Evolutionary conservation across 2,797 vertebrate genomes (phyloP).

Genomic region (Onychomys leucogaster): DNA sequence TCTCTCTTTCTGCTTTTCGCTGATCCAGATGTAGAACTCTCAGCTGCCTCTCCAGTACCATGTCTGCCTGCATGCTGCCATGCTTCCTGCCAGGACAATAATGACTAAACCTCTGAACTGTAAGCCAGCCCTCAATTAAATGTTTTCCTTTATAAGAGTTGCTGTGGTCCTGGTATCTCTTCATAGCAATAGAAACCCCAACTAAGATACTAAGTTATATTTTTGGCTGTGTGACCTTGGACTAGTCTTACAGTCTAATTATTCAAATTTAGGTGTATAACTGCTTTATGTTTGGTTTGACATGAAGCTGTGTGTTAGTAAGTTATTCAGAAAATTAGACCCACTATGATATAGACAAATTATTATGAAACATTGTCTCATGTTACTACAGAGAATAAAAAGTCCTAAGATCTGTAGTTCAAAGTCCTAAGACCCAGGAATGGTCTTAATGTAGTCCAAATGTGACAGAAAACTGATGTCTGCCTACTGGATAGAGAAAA

Average conservation of each 20-base stretch:
- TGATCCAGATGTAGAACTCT: background rate
- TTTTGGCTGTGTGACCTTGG: slow-evolving; percentile 25
- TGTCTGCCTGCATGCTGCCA: too few species aligned
- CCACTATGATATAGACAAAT: background rate
- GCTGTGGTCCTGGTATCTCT: background rate
- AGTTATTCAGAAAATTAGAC: background rate
- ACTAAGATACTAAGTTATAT: background rate
- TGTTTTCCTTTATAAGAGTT: background rate
- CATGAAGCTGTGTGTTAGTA: background rate
- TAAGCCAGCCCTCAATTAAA: background rate
- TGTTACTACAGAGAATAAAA: background rate
- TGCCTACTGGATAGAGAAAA: background rate
- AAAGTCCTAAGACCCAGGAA: background rate
- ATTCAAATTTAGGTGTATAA: slow-evolving; percentile 11
- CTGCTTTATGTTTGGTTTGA: background rate
- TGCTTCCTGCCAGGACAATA: background rate
- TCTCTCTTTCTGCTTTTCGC: background rate
- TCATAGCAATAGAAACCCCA: background rate
- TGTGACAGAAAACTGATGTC: background rate
- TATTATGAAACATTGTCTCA: background rate
- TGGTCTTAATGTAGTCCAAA: background rate
- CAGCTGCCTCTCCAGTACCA: background rate
- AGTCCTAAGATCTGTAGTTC: background rate
- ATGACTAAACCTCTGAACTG: background rate
- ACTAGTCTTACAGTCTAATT: background rate